A percentile compares a stretch with the other conserved stretches of the same genome.
Evolutionary conservation across 2,888 invertebrate genomes (phyloP).

Genomic region (Diachrysia chrysitis): DNA sequence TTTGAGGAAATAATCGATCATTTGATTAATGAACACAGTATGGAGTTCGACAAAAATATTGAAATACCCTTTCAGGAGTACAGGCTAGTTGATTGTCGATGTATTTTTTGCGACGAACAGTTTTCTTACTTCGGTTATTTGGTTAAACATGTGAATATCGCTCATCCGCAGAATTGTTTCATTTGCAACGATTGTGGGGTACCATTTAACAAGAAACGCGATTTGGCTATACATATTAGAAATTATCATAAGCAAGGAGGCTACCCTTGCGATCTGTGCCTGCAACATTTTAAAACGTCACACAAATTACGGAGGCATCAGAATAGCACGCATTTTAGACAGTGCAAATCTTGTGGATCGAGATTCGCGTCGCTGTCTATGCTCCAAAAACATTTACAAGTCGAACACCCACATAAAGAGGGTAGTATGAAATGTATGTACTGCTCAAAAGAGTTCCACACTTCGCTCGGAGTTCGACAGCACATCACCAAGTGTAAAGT

Average conservation of each 20-base stretch:
- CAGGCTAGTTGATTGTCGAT: conserved; percentile 72
- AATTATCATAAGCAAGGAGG: conserved; percentile 73
- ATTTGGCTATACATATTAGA: conserved; percentile 73
- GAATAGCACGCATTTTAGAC: conserved; percentile 72
- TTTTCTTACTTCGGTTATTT: conserved; percentile 76
- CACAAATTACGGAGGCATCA: conserved; percentile 67
- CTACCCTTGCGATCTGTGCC: conserved; percentile 76
- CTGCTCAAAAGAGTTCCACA: conserved; percentile 76
- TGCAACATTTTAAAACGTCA: conserved; percentile 67
- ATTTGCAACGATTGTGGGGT: conserved; percentile 78
- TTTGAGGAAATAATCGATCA: conserved; percentile 76
- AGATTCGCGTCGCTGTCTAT: conserved; percentile 70
- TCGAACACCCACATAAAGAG: conserved; percentile 71
- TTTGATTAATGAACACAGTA: conserved; percentile 74
- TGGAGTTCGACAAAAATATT: conserved; percentile 75
- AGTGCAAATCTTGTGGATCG: conserved; percentile 73
- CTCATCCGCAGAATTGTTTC: conserved; percentile 74
- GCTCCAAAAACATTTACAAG: conserved; percentile 71
- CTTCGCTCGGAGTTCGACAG: conserved; percentile 72
- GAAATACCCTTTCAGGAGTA: conserved; percentile 76
- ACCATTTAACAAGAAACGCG: conserved; percentile 75
- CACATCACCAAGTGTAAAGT: conserved; percentile 77
- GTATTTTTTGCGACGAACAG: conserved; percentile 73
- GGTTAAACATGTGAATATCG: conserved; percentile 74
- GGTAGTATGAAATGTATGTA: conserved; percentile 72